phyloP scores from a whole-genome alignment of 2,113 vertebrate genomes.

The Dermatemys mawii region DNA sequence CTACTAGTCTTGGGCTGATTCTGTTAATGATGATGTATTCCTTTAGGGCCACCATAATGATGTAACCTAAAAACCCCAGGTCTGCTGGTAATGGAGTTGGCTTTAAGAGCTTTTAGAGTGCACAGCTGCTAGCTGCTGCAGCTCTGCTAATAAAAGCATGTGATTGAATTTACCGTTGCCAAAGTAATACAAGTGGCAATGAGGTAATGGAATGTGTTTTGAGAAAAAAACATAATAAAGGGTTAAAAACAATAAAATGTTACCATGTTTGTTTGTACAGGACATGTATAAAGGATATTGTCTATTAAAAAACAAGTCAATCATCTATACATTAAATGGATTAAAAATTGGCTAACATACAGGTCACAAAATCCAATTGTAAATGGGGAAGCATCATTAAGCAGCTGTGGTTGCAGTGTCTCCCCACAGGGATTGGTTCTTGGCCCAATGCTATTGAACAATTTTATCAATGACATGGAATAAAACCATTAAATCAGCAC shows the following conservation, averaged over 20 bases:
- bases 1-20: background rate
- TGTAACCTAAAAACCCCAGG: background rate
- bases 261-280: background rate
- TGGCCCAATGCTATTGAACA: too few species aligned
- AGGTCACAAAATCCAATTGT: background rate
- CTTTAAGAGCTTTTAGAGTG: background rate
- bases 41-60: constrained; percentile 12
- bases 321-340: background rate
- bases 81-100: background rate
- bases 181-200: background rate
- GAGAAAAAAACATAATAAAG: background rate
- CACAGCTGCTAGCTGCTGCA: background rate
- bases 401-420: background rate
- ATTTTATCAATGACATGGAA: too few species aligned
- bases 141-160: background rate
- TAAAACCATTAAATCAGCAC: too few species aligned
- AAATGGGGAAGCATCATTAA: background rate
- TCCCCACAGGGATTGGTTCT: too few species aligned
- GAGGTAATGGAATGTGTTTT: background rate
- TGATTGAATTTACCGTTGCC: background rate
- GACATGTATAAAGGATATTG: fast-evolving
- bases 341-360: background rate
- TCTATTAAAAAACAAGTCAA: background rate
- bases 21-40: background rate
- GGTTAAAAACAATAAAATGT: background rate